phyloP scores from a whole-genome alignment of 2,113 vertebrate genomes.

The Solea solea region DNA sequence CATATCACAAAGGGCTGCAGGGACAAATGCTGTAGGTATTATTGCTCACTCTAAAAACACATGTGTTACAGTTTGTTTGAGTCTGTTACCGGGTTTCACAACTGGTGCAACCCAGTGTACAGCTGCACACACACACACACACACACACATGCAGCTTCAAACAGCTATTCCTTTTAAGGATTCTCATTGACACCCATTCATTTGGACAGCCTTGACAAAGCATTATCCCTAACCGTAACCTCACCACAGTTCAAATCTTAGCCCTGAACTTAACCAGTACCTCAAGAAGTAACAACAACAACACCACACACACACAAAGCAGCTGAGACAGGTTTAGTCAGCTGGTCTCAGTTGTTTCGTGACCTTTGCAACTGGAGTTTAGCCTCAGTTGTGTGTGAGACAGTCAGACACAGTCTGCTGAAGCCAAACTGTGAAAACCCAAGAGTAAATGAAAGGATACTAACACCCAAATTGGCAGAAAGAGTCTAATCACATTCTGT shows the following conservation, averaged over 20 bases:
- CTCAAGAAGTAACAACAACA: no score
- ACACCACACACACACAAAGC: constrained; percentile 28
- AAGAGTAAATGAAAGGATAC: constrained; percentile 26
- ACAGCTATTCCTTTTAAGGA: no score
- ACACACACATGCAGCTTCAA: no score
- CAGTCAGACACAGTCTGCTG: constrained; percentile 28
- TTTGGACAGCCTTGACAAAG: no score
- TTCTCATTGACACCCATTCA: no score
- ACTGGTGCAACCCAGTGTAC: constrained; percentile 30
- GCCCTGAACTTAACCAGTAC: no score
- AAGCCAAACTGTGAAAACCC: constrained; percentile 37
- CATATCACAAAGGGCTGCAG: constrained; percentile 3
- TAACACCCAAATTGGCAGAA: not conserved
- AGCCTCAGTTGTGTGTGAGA: constrained; percentile 47
- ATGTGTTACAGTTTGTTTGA: not conserved
- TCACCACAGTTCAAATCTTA: no score
- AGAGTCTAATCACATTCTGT: constrained; percentile 3
- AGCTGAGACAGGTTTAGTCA: constrained; percentile 61
- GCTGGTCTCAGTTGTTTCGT: constrained; percentile 60
- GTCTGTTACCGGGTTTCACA: not conserved
- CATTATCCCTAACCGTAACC: no score
- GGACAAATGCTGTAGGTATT: not conserved
- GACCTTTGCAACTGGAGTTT: constrained; percentile 42
- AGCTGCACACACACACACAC: not conserved
- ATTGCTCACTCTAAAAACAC: not conserved